Evolutionary conservation across 2,888 invertebrate genomes (phyloP).

Genomic region (Bombylius discolor): DNA sequence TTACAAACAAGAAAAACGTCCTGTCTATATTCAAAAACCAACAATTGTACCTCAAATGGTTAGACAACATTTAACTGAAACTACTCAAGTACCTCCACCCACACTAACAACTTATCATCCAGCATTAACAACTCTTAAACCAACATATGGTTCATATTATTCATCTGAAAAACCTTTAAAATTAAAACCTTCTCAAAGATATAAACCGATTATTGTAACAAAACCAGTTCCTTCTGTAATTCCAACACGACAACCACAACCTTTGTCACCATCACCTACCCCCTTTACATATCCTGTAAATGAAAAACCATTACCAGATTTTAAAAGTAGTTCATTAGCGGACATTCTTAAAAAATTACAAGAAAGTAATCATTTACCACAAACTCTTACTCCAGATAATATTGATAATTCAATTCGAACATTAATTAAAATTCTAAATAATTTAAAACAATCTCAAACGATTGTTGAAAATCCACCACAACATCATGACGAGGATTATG

Average conservation of each 20-base stretch:
- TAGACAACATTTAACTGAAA: conserved; percentile 14
- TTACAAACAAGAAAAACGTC: conserved; percentile 3
- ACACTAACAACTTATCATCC: conserved; percentile 10
- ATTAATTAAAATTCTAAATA: conserved; percentile 58
- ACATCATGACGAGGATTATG: conserved; percentile 30
- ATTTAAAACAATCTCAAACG: conserved; percentile 43
- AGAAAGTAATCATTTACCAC: conserved; percentile 60
- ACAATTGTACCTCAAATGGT: conserved; percentile 8
- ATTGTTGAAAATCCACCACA: conserved; percentile 30
- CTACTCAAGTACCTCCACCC: conserved; percentile 11
- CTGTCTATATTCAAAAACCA: not conserved
- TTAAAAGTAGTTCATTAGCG: conserved; percentile 35
- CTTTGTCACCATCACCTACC: not conserved
- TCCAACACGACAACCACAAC: not conserved
- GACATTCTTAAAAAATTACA: conserved; percentile 59
- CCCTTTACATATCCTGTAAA: not conserved
- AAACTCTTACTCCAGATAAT: conserved; percentile 61
- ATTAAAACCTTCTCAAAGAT: conserved; percentile 4
- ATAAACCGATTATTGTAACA: not conserved
- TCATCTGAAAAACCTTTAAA: conserved; percentile 4
- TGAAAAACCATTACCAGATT: conserved; percentile 23
- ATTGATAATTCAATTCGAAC: conserved; percentile 68
- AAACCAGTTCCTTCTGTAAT: conserved; percentile 13
- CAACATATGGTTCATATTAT: not conserved
- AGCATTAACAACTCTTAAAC: not conserved